Percentiles rank a stretch among this genome's conserved stretches.
phyloP scores from a whole-genome alignment of 2,113 vertebrate genomes.

The Amphiprion ocellaris region DNA sequence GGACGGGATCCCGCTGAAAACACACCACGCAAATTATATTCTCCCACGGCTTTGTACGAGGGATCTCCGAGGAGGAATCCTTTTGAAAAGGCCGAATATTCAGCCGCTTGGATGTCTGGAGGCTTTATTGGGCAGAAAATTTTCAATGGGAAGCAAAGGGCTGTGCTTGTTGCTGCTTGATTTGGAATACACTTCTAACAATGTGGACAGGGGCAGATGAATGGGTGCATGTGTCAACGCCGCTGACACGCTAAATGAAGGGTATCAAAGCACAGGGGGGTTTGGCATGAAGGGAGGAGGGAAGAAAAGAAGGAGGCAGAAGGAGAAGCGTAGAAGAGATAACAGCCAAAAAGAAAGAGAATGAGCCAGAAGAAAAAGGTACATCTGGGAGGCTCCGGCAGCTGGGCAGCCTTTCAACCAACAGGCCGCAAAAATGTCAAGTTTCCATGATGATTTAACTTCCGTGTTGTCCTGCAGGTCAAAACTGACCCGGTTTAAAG shows the following conservation, averaged over 20 bases:
- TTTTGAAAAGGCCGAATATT: slow-evolving; percentile 68
- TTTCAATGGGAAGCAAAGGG: slow-evolving; percentile 60
- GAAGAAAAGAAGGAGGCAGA: slow-evolving; percentile 26
- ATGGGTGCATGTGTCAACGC: slow-evolving; percentile 73
- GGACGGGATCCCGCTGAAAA: slow-evolving; percentile 65
- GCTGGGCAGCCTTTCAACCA: slow-evolving; percentile 43
- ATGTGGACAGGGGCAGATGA: slow-evolving; percentile 57
- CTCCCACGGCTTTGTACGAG: slow-evolving; percentile 55
- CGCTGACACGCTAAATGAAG: slow-evolving; percentile 78
- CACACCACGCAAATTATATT: slow-evolving; percentile 58
- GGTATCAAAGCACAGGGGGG: slow-evolving; percentile 68
- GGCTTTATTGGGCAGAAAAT: slow-evolving; percentile 70
- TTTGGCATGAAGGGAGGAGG: slow-evolving; percentile 41
- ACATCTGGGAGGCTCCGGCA: slow-evolving; percentile 13
- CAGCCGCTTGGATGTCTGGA: slow-evolving; percentile 53
- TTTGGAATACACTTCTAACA: slow-evolving; percentile 59
- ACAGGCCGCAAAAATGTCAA: slow-evolving; percentile 19
- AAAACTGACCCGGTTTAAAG: too few species aligned
- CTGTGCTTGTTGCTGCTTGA: slow-evolving; percentile 76
- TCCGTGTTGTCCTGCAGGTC: too few species aligned
- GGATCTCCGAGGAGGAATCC: slow-evolving; percentile 56
- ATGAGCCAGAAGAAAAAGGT: slow-evolving; percentile 4
- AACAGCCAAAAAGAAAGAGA: slow-evolving; percentile 5
- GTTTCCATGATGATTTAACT: slow-evolving; percentile 4
- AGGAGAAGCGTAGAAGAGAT: slow-evolving; percentile 19